Percentiles rank a stretch among this genome's conserved stretches.
Evolutionary conservation across 2,113 vertebrate species (phyloP).

Genomic region (Eudyptes chrysolophus): DNA sequence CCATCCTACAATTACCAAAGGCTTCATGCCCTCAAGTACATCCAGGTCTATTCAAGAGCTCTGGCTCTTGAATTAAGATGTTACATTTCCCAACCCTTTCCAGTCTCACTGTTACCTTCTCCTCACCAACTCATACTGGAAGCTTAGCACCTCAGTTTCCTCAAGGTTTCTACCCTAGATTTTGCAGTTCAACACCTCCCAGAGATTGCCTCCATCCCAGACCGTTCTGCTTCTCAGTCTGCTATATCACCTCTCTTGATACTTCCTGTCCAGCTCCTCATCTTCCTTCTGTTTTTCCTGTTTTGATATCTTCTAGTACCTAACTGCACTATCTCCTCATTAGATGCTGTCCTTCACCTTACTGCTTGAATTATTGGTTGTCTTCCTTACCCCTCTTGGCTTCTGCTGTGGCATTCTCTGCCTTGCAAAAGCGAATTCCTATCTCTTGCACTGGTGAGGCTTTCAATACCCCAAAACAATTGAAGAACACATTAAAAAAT

Average conservation of each 20-base stretch:
- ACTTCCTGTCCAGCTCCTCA: background rate
- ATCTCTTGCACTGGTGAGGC: background rate
- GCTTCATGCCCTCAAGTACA: background rate
- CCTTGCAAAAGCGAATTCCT: background rate
- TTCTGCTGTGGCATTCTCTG: background rate
- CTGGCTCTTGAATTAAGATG: background rate
- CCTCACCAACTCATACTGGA: background rate
- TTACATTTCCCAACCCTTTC: background rate
- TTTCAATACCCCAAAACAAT: background rate
- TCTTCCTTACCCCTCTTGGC: background rate
- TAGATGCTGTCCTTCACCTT: background rate
- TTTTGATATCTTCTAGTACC: background rate
- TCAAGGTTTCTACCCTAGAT: background rate
- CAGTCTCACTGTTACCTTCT: background rate
- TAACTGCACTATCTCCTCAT: background rate
- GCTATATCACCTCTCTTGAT: background rate
- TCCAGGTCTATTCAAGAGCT: background rate
- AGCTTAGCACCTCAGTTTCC: background rate
- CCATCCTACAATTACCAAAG: background rate
- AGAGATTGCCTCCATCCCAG: background rate
- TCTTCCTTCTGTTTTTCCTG: background rate
- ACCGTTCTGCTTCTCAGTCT: background rate
- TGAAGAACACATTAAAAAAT: background rate
- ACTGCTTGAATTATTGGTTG: background rate
- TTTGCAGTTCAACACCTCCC: background rate